Evolutionary conservation across 2,797 vertebrate genomes (phyloP), one percentile per base, ranked within the genome.

Genomic region (Bradypodion pumilum): DNA sequence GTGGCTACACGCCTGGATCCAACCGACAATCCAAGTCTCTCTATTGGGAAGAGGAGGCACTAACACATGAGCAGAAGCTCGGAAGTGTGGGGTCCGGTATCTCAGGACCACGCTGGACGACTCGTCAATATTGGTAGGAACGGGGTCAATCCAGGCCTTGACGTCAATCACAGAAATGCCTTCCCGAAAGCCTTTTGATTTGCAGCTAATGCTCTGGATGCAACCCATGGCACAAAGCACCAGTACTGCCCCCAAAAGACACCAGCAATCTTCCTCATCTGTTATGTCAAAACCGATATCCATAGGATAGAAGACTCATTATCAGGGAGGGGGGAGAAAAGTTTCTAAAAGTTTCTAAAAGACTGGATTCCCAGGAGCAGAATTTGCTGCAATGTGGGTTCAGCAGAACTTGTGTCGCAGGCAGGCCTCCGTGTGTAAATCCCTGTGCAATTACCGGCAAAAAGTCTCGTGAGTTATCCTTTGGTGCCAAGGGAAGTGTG

Each of bases 1-100:
- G 95, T 99, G 98, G 94, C 98, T 99, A 92, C 99, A 99, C 0
- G 98, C 98, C 94, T 99, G 99, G 70, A 99, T 99, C 98, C 98
- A 99, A 79, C 99, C 99, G 65, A 99, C 97, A 16, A 97, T 97
- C 99, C 99, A 99, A 13, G 98, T 99, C 95, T 99, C 98, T 86
- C 97, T 98, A 73, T 93, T 95, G 92, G 97, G 94, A 35, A 99
- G 94, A 13, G 98, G 97, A 1, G 98, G 98, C 93, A 99, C 97
- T 92, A 98, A 81, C 46, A 99, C 97, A 44, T 98, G 97, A 3
- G 99, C 99, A 0, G 96, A 97, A 73, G 98, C 98, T 86, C 98
- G 96, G 94, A 99, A 99, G 91, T 99, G 98, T 35, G 99, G 99
- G 19, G 99, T 99, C 89, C 98, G 94, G 95, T 99, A 99, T 88